phyloP scores from a whole-genome alignment of 2,888 invertebrate genomes.

The Thecocarcelia acutangulata region DNA sequence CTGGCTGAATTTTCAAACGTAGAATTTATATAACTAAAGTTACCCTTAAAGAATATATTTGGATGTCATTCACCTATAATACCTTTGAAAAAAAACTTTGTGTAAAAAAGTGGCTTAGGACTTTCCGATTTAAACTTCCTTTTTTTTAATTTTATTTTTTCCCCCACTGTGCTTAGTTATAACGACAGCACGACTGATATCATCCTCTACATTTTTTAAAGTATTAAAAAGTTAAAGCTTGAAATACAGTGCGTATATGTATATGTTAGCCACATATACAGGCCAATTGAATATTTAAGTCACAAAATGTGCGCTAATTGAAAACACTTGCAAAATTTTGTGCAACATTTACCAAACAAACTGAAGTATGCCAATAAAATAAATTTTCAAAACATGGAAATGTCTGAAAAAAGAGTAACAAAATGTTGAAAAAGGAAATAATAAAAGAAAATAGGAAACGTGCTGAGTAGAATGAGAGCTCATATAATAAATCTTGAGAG shows the following conservation, averaged over 20 bases:
- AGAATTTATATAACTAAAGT: too few relatives aligned
- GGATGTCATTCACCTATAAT: too few relatives aligned
- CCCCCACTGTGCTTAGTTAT: too few relatives aligned
- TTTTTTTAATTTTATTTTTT: neutral
- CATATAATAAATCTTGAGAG: slow-evolving; percentile 3
- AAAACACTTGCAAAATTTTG: slow-evolving; percentile 80
- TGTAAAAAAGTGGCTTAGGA: too few relatives aligned
- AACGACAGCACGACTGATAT: too few relatives aligned
- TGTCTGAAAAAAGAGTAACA: neutral
- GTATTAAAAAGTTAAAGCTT: slow-evolving; percentile 4
- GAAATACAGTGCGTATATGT: neutral
- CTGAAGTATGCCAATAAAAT: slow-evolving; percentile 63
- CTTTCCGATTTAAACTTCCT: neutral
- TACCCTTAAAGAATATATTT: too few relatives aligned
- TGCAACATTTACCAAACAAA: slow-evolving; percentile 63
- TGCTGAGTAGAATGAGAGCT: neutral
- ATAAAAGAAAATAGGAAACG: slow-evolving; percentile 4
- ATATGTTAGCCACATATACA: neutral
- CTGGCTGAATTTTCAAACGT: too few relatives aligned
- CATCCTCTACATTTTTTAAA: too few relatives aligned
- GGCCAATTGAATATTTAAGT: slow-evolving; percentile 77
- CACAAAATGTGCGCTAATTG: slow-evolving; percentile 78
- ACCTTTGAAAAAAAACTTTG: too few relatives aligned
- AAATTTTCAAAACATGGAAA: slow-evolving; percentile 7
- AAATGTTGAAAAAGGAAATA: slow-evolving; percentile 9